Evolutionary conservation across 1,140 invertebrate species (phyloP).

Genomic region (Tetragonula clypearis): DNA sequence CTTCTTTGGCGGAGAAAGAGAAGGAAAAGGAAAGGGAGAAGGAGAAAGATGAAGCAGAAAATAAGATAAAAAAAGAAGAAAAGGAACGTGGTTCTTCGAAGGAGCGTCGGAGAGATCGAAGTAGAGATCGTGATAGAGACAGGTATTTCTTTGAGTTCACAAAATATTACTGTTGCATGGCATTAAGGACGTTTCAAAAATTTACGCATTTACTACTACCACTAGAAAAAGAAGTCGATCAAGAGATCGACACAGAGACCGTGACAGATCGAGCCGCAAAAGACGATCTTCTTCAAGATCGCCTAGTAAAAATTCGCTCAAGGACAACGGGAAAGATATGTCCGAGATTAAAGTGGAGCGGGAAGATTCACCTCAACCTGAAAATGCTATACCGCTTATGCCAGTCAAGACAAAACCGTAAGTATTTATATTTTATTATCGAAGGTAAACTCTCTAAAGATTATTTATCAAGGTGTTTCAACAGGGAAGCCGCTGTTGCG

Average conservation of each 20-base stretch:
- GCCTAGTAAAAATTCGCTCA: slow-evolving; percentile 74
- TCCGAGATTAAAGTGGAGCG: slow-evolving; percentile 76
- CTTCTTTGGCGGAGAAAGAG: slow-evolving; percentile 82
- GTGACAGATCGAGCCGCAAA: slow-evolving; percentile 80
- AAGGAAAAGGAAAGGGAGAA: slow-evolving; percentile 82
- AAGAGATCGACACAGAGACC: slow-evolving; percentile 80
- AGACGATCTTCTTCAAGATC: slow-evolving; percentile 77
- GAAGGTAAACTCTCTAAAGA: slow-evolving; percentile 8
- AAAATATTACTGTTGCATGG: slow-evolving; percentile 16
- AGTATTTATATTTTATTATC: slow-evolving; percentile 47
- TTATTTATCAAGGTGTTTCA: slow-evolving; percentile 42
- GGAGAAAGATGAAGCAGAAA: slow-evolving; percentile 79
- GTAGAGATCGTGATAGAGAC: slow-evolving; percentile 80
- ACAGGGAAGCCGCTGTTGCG: slow-evolving; percentile 80
- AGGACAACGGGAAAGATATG: slow-evolving; percentile 76
- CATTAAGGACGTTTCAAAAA: background rate
- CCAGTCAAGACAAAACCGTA: slow-evolving; percentile 80
- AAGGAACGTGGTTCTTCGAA: slow-evolving; percentile 78
- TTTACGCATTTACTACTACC: slow-evolving; percentile 8
- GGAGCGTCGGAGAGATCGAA: slow-evolving; percentile 78
- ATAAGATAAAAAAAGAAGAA: slow-evolving; percentile 79
- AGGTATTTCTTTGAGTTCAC: slow-evolving; percentile 68
- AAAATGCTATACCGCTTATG: slow-evolving; percentile 78
- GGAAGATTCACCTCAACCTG: slow-evolving; percentile 77
- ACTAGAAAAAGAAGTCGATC: slow-evolving; percentile 81